Percentiles rank a stretch among this genome's conserved stretches.
Conservation (phyloP, 2,888 invertebrate genomes). For the Bugulina stolonifera region DNA sequence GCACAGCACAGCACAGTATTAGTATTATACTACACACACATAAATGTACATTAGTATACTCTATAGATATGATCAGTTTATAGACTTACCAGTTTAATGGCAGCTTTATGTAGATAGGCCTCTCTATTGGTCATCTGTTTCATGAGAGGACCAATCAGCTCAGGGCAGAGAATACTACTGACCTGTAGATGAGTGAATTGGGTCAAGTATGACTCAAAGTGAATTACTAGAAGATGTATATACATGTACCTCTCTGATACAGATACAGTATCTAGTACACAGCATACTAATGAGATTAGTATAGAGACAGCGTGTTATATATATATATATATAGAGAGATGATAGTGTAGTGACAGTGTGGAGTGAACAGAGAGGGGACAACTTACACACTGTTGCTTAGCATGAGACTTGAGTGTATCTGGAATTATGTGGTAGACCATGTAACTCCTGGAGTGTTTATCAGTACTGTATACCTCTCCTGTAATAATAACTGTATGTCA, state of each 20-base stretch:
- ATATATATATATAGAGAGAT: neutral
- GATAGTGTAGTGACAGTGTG: neutral
- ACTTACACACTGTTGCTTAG: conserved; percentile 29
- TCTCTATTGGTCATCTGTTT: conserved; percentile 26
- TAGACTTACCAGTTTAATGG: conserved; percentile 27
- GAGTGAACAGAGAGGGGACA: no score
- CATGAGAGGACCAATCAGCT: conserved; percentile 26
- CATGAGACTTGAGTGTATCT: conserved; percentile 30
- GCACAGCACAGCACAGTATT: no score
- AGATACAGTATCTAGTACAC: no score
- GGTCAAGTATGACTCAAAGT: no score
- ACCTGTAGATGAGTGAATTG: no score
- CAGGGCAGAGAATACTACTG: conserved; percentile 17
- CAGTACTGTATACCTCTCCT: conserved; percentile 25
- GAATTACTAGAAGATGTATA: no score
- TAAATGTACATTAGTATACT: no score
- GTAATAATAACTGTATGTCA: no score
- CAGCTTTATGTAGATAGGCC: conserved; percentile 24
- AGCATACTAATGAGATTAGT: neutral
- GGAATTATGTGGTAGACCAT: conserved; percentile 31
- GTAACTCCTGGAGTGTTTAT: conserved; percentile 25
- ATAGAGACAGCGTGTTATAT: neutral
- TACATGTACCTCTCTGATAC: no score
- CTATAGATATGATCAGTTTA: no score
- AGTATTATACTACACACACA: no score